Percentiles rank a stretch among this genome's conserved stretches.
Evolutionary conservation across 2,113 vertebrate species (phyloP).

Genomic region (Hystrix cristata): DNA sequence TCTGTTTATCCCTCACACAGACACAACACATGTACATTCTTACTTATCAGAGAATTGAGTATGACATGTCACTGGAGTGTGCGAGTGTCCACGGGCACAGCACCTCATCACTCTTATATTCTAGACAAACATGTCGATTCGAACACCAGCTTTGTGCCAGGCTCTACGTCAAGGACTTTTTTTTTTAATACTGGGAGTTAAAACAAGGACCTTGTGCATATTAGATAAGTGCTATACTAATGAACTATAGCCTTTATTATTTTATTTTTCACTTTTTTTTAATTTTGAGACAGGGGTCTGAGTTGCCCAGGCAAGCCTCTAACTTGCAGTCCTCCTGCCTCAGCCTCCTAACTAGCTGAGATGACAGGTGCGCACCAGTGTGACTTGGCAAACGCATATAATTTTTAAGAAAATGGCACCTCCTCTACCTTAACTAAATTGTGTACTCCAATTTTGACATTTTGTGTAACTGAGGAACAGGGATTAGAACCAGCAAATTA

Average conservation of each 20-base stretch:
- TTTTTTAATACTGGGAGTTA: background rate
- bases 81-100: background rate
- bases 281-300: background rate
- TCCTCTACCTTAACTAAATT: background rate
- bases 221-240: background rate
- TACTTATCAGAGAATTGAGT: slow-evolving; percentile 25
- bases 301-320: background rate
- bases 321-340: background rate
- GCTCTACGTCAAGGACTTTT: background rate
- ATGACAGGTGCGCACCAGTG: background rate
- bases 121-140: background rate
- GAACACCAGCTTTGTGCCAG: background rate
- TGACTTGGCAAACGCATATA: background rate
- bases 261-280: background rate
- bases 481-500: background rate
- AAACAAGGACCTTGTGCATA: background rate
- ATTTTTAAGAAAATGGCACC: background rate
- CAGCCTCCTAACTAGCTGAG: background rate
- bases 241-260: background rate
- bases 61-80: background rate
- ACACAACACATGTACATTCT: too few species aligned
- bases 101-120: background rate
- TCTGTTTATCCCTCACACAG: background rate
- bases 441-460: background rate
- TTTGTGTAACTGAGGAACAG: background rate